Percentiles rank a stretch among this genome's conserved stretches.
Conservation (phyloP, 2,113 vertebrate genomes). For the Chrysemys picta region DNA sequence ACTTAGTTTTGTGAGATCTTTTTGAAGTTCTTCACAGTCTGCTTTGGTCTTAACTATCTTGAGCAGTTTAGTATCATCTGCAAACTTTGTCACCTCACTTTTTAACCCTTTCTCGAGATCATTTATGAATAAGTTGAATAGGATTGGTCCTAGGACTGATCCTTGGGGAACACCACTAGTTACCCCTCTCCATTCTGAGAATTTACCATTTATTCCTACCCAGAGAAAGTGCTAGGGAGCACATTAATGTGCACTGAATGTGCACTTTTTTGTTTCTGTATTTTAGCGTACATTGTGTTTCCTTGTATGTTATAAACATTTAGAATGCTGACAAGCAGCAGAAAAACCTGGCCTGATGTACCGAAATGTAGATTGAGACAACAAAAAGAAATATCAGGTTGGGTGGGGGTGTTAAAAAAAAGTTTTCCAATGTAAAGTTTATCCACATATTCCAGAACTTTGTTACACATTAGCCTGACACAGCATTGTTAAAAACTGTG, state of each 20-base stretch:
- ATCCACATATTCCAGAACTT: background rate
- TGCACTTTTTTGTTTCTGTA: constrained; percentile 3
- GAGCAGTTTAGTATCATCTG: too few relatives aligned
- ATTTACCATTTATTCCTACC: too few relatives aligned
- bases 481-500: background rate
- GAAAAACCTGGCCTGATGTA: background rate
- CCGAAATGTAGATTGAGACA: background rate
- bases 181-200: too few relatives aligned
- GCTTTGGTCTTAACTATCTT: too few relatives aligned
- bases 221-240: constrained; percentile 11
- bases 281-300: constrained; percentile 27
- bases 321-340: background rate
- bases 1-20: too few relatives aligned
- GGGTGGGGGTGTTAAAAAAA: background rate
- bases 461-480: background rate
- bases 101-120: too few relatives aligned
- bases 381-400: background rate
- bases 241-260: constrained; percentile 16
- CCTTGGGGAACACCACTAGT: too few relatives aligned
- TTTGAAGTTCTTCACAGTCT: too few relatives aligned
- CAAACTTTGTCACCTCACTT: too few relatives aligned
- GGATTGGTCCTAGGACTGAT: too few relatives aligned
- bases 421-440: background rate
- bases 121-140: too few relatives aligned
- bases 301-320: background rate